These are phyloP conservation scores for Pollenia labialis DNA, from an alignment of 2,888 invertebrate genomes.

Conservation along the genomic window DNA sequence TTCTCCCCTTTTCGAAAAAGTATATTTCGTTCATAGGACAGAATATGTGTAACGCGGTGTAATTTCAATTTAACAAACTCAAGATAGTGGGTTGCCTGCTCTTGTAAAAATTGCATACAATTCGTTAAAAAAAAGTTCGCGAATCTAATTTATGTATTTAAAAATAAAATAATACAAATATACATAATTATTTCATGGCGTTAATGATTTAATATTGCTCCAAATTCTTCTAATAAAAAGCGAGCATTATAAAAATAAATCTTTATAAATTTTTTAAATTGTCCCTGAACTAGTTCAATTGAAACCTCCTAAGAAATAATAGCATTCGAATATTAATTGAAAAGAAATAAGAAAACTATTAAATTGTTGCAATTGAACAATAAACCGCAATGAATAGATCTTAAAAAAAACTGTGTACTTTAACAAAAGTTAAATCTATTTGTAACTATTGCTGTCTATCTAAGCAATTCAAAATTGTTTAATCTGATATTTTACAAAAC, in stretches of 20 bases:
- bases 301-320: conserved; percentile 21
- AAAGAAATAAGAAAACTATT: conserved; percentile 16
- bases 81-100: no score
- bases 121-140: no score
- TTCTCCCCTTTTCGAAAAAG: no score
- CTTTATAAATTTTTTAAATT: conserved; percentile 32
- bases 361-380: conserved; percentile 12
- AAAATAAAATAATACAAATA: not conserved
- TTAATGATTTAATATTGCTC: no score
- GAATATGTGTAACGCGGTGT: no score
- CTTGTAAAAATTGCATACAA: no score
- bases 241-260: not conserved
- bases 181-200: no score
- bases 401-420: not conserved
- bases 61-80: no score
- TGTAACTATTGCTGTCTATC: conserved; percentile 8
- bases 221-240: not conserved
- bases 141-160: no score
- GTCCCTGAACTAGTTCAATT: conserved; percentile 64
- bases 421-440: not conserved
- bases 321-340: conserved; percentile 11
- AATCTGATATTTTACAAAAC: conserved; percentile 12
- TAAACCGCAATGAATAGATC: conserved; percentile 28
- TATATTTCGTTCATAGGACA: no score
- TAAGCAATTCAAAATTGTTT: not conserved